Base-by-base conservation (phyloP, 1,140 invertebrate genomes). In the Drosophila malerkotliana region DNA sequence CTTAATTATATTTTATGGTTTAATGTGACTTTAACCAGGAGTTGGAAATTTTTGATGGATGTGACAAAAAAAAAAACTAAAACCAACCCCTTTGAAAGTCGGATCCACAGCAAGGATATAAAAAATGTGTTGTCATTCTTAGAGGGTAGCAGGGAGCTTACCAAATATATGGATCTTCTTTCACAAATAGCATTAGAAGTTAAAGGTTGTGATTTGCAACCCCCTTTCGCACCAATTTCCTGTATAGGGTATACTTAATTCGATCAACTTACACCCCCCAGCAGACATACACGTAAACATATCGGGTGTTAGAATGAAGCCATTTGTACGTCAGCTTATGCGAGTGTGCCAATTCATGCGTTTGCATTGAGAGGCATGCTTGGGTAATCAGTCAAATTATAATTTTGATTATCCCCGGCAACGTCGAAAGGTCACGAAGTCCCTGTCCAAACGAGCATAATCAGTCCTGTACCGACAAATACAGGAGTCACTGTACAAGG, bases 321-420 rank as follows among this genome's bases (percentile, higher is more conserved):
- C 58, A 55, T 62, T 51, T 39, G 53, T 39, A 67, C 55, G 60
- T 75, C 60, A 53, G 58, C 39, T 75, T 75, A 75, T 57, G 48
- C 44, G 51, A 57, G 71, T 57, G 34, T 75, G 72, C 39, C 49
- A 58, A 71, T 80, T 71, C 66, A 79, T 77, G 61, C 61, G 66
- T 77, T 48, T 49, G 58, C 79, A 60, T 61, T 66, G 49, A 72
- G 41, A 61, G 58, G 45, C 68, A 56, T 66, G 73, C 60, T 48
- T 74, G 75, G 75, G 84, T 72, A 88, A 88, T 88, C 84, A 88
- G 84, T 88, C 84, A 88, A 84, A 88, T 85, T 88, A 85, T 83
- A 88, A 88, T 88, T 84, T 82, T 69, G 80, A 84, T 88, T 80
- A 88, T 88, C 84, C 84, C 84, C 72, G 59, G 77, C 77, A 68